These are phyloP conservation scores for Zingel zingel DNA, from an alignment of 2,113 vertebrate genomes.

Conservation along the genomic window DNA sequence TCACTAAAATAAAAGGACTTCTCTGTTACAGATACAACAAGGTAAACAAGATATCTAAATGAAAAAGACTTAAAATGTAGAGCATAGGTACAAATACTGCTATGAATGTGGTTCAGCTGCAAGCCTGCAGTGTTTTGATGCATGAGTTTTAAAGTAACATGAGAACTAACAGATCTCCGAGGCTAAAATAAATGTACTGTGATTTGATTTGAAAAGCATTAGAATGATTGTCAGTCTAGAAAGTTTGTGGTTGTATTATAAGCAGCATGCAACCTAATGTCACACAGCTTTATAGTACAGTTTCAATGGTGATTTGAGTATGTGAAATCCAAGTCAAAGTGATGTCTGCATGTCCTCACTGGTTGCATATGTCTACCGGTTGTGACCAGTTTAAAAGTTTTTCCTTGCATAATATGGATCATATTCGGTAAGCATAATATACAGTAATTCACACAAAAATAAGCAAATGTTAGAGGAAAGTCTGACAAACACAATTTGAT, in stretches of 20 bases:
- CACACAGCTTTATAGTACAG: too few species aligned
- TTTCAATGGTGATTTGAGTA: too few species aligned
- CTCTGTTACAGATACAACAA: not conserved
- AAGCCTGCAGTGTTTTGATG: too few species aligned
- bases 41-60: not conserved
- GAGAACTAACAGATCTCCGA: too few species aligned
- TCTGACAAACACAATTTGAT: not conserved
- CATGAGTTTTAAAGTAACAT: too few species aligned
- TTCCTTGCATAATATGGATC: not conserved
- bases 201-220: too few species aligned
- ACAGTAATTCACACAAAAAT: not conserved
- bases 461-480: not conserved
- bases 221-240: too few species aligned
- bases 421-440: not conserved
- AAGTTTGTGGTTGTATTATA: not conserved
- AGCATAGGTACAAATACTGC: not conserved
- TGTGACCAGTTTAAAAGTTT: not conserved
- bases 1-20: not conserved
- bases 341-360: not conserved
- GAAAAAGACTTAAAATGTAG: not conserved
- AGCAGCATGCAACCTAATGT: too few species aligned
- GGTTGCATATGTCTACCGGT: not conserved
- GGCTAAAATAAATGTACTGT: too few species aligned
- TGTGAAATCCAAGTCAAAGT: not conserved
- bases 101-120: not conserved